Conservation (phyloP, 2,888 invertebrate genomes). For the Rhagonycha fulva region DNA sequence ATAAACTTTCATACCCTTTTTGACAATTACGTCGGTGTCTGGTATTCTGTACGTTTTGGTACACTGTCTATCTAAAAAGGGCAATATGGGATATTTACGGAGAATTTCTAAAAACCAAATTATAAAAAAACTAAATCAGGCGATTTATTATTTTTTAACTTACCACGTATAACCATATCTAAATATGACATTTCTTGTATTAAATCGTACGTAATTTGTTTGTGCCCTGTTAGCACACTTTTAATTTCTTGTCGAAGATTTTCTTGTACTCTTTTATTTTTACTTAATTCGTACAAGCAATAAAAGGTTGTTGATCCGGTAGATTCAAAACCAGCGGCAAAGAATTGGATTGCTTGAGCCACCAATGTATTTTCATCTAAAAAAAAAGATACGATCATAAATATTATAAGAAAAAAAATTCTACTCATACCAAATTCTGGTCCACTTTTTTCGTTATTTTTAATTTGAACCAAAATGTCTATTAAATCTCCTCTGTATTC, state of each 20-base stretch:
- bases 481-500: neutral
- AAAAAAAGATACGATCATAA: neutral
- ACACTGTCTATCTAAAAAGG: slow-evolving; percentile 37
- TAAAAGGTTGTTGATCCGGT: slow-evolving; percentile 51
- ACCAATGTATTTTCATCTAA: slow-evolving; percentile 5
- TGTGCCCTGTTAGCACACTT: slow-evolving; percentile 34
- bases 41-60: slow-evolving; percentile 40
- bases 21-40: slow-evolving; percentile 35
- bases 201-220: slow-evolving; percentile 34
- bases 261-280: slow-evolving; percentile 49
- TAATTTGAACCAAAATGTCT: neutral
- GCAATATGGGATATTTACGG: slow-evolving; percentile 47
- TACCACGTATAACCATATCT: slow-evolving; percentile 17
- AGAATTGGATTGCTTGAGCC: slow-evolving; percentile 52
- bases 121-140: neutral
- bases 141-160: slow-evolving; percentile 20
- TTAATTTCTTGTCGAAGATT: slow-evolving; percentile 50
- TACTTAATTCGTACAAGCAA: slow-evolving; percentile 49
- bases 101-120: slow-evolving; percentile 44
- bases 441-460: neutral
- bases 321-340: slow-evolving; percentile 56
- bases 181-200: slow-evolving; percentile 9
- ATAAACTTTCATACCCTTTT: slow-evolving; percentile 43
- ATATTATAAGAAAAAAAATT: neutral
- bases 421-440: neutral